Evolutionary conservation across 2,113 vertebrate genomes (phyloP).

Genomic region (Tiliqua scincoides): DNA sequence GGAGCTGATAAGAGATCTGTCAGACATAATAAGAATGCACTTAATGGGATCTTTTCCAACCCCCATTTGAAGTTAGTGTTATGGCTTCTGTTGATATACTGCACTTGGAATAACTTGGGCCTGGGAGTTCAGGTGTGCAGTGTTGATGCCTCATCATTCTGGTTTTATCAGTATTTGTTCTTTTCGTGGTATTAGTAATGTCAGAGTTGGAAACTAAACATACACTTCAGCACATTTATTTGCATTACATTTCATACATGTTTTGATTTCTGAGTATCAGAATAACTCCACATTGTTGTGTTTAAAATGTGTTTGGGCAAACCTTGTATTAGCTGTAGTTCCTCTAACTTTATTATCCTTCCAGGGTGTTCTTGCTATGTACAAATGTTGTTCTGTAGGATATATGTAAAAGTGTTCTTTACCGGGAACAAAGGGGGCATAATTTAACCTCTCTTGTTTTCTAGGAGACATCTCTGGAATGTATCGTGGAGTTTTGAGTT

Average conservation of each 20-base stretch:
- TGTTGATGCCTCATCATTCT: background rate
- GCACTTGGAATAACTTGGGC: background rate
- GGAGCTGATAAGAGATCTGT: background rate
- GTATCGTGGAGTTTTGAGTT: background rate
- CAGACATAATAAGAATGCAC: background rate
- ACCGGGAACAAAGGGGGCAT: too few species aligned
- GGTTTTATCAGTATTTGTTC: background rate
- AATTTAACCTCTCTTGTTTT: background rate
- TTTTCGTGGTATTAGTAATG: background rate
- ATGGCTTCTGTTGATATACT: background rate
- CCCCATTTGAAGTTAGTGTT: background rate
- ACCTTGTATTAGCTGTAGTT: background rate
- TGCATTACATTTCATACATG: background rate
- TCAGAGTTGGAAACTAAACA: background rate
- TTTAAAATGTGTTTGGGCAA: background rate
- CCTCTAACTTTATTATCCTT: background rate
- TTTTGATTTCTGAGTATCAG: background rate
- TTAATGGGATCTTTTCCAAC: background rate
- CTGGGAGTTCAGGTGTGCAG: background rate
- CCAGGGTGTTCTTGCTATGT: background rate
- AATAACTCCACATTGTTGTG: background rate
- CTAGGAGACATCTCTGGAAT: background rate
- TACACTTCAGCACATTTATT: background rate
- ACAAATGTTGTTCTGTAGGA: background rate
- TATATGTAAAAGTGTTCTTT: background rate